A percentile compares a stretch with the other conserved stretches of the same genome.
phyloP scores from a whole-genome alignment of 1,140 invertebrate genomes.

The Daktulosphaira vitifoliae region DNA sequence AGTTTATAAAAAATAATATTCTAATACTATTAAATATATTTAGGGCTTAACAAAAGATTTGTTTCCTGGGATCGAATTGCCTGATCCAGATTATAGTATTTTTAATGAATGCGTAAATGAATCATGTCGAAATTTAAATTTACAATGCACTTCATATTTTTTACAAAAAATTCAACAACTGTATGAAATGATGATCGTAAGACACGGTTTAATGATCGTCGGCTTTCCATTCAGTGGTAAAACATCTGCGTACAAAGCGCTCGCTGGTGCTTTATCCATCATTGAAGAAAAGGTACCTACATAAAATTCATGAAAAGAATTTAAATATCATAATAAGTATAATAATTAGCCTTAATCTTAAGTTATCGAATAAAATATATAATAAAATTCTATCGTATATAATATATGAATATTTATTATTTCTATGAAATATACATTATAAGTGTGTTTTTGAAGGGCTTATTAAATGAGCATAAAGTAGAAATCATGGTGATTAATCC shows the following conservation, averaged over 20 bases:
- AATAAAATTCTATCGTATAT: too few relatives aligned
- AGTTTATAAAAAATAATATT: too few relatives aligned
- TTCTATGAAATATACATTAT: too few relatives aligned
- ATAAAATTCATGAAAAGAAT: not conserved
- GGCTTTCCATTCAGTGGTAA: conserved; percentile 87
- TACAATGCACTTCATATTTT: conserved; percentile 76
- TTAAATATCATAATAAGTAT: not conserved
- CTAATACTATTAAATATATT: conserved; percentile 64
- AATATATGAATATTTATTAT: too few relatives aligned
- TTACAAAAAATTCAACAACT: conserved; percentile 85
- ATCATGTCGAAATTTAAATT: conserved; percentile 63
- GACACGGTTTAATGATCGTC: conserved; percentile 82
- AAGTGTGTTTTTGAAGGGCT: conserved; percentile 9
- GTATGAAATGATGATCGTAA: conserved; percentile 92
- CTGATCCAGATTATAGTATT: conserved; percentile 59
- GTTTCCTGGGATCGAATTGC: conserved; percentile 71
- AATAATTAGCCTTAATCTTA: too few relatives aligned
- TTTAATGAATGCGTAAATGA: conserved; percentile 51
- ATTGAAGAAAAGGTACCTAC: conserved; percentile 65
- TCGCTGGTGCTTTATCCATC: conserved; percentile 67
- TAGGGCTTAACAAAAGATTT: conserved; percentile 86
- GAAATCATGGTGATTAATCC: conserved; percentile 90
- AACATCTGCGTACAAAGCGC: conserved; percentile 63
- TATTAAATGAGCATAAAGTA: conserved; percentile 59
- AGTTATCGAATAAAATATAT: too few relatives aligned